Conservation (phyloP, 2,888 invertebrate genomes). For the Polyommatus iphigenia region DNA sequence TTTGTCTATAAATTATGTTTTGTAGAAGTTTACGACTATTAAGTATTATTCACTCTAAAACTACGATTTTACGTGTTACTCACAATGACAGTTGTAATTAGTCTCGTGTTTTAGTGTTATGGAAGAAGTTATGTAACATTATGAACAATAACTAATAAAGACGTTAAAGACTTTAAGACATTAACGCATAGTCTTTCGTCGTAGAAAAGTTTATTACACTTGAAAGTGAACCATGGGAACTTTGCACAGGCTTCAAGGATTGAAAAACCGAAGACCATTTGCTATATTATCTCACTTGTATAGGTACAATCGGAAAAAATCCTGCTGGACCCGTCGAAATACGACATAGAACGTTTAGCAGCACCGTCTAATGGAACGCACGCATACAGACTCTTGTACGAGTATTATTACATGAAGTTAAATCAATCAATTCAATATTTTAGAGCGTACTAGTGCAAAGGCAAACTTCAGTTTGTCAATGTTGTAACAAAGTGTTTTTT, state of each 20-base stretch:
- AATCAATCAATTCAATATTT: background rate
- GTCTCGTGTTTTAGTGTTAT: conserved; percentile 11
- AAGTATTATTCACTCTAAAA: background rate
- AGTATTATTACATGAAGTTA: background rate
- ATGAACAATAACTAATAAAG: conserved; percentile 21
- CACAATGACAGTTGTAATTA: conserved; percentile 21
- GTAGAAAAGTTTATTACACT: background rate
- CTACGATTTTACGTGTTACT: conserved; percentile 10
- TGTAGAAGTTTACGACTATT: background rate
- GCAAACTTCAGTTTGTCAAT: background rate
- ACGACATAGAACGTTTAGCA: no score
- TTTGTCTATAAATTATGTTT: background rate
- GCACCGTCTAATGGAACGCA: no score
- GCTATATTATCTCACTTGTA: no score
- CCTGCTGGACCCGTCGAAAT: no score
- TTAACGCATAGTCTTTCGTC: background rate
- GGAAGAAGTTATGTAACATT: conserved; percentile 15
- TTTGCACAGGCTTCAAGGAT: no score
- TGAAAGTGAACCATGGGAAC: background rate
- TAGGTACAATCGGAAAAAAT: no score
- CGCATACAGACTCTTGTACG: background rate
- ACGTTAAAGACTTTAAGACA: background rate
- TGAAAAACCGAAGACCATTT: no score
- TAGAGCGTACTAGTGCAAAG: background rate
- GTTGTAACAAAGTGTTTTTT: background rate